A percentile compares a stretch with the other conserved stretches of the same genome.
Conservation (phyloP, 1,140 invertebrate species). For the Heliconius hewitsoni region DNA sequence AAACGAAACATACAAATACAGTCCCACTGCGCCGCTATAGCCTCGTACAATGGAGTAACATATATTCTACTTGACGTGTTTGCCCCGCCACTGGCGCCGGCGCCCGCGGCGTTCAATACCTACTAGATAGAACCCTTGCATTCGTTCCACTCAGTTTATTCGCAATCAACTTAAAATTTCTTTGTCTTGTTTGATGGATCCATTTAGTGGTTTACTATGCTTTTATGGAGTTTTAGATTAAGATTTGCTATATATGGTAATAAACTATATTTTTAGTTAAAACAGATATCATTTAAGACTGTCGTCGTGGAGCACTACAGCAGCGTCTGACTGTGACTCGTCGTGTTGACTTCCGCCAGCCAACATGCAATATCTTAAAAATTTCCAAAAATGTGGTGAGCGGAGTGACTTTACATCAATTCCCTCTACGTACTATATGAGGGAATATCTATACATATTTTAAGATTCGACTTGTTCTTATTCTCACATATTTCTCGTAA, state of each 20-base stretch:
- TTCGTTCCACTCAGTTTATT: constrained; percentile 13
- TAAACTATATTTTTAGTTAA: not conserved
- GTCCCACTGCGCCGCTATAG: not conserved
- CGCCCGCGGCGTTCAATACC: constrained; percentile 46
- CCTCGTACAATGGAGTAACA: constrained; percentile 29
- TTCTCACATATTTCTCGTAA: too few species aligned
- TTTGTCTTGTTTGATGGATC: constrained; percentile 3
- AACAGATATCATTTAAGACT: too few species aligned
- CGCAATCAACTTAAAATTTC: constrained; percentile 12
- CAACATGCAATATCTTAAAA: too few species aligned
- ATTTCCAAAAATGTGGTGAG: too few species aligned
- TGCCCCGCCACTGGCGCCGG: constrained; percentile 54
- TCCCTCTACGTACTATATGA: too few species aligned
- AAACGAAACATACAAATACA: not conserved
- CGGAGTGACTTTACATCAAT: too few species aligned
- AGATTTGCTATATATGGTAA: not conserved
- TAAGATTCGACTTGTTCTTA: too few species aligned
- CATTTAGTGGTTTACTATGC: not conserved
- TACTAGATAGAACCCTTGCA: constrained; percentile 9
- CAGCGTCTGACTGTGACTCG: too few species aligned
- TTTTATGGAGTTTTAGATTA: not conserved
- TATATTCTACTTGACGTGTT: not conserved
- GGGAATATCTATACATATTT: too few species aligned
- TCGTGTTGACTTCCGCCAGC: too few species aligned
- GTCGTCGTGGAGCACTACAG: too few species aligned